Conservation (phyloP, 2,797 vertebrate genomes). For the Gorsachius magnificus region DNA sequence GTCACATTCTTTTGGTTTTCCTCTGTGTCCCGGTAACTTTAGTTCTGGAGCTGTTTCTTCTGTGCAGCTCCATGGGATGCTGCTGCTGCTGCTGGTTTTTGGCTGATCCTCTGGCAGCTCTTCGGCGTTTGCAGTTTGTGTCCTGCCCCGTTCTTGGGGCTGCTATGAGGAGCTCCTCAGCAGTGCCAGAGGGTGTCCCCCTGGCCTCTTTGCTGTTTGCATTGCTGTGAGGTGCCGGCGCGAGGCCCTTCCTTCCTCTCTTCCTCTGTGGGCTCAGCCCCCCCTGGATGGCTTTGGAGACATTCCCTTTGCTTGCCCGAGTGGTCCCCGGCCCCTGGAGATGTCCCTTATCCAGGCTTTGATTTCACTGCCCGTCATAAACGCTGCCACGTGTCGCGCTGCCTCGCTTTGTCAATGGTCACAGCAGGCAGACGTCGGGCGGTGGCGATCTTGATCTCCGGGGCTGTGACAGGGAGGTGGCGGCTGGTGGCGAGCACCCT, state of each 20-base stretch:
- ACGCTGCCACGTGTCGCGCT: not conserved
- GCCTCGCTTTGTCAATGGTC: not conserved
- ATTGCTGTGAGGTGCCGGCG: not conserved
- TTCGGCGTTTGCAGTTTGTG: not conserved
- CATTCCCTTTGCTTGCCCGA: not conserved
- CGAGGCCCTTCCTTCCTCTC: not conserved
- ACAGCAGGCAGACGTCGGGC: accelerated
- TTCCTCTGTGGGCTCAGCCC: not conserved
- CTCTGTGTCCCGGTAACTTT: not conserved
- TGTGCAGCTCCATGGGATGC: not conserved
- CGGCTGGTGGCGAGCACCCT: not conserved
- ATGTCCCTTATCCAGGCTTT: not conserved
- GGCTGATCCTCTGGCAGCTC: not conserved
- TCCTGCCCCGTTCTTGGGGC: not conserved
- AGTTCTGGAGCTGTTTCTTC: not conserved
- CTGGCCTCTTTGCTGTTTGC: not conserved
- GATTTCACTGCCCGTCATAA: not conserved
- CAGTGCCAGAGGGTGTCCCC: not conserved
- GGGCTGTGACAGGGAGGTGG: not conserved
- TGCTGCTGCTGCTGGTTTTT: not conserved
- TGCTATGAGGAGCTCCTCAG: not conserved
- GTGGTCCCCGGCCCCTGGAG: not conserved
- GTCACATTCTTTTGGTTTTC: not conserved
- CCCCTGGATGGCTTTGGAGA: not conserved
- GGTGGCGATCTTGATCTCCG: not conserved